Base-by-base conservation (phyloP, 2,113 vertebrate species). In the Cyrtonyx montezumae region DNA sequence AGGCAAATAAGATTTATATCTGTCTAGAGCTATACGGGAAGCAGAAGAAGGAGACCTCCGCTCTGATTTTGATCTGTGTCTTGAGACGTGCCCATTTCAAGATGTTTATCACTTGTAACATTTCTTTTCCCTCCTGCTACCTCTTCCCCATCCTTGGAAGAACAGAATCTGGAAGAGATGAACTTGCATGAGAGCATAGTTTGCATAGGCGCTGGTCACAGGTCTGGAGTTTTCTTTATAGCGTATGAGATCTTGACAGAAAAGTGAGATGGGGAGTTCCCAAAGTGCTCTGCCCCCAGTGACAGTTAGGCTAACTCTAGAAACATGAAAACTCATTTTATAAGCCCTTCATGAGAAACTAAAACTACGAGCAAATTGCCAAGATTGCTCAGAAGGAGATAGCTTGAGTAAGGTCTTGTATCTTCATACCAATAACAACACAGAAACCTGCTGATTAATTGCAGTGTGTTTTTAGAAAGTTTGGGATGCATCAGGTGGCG, bases 401-500 rank as follows among this genome's bases (percentile, higher is more conserved):
- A 85, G 79, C 45, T 77, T 62, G 77, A 88, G 23, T 32, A 55
- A 74, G 65, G 36, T 34, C 59, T 81, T 67, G 30, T 19, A 88
- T 63, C 73, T 92, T 63, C 42, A 36, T 46, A 92, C 94, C 49
- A 77, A 12, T 86, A 96, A 84, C 58, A 91, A 91, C 45, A 85
- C 17, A 59, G 86, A 96, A 95, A 91, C 68, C 61, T 81, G 84
- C 79, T 95, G 90, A 84, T 95, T 95, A 95, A 95, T 94, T 96
- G 79, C 65, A 73, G 45, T 65, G 48, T 88, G 84, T 59, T 59
- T 79, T 85, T 81, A 96, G 91, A 95, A 95, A 91, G 69, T 87
- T 83, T 62, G 67, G 77, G 92, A 91, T 92, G 69, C 77, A 97
- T 98, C 97, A 97, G 97, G 97, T 98, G 96, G 95, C 87, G 93